Base-by-base conservation (phyloP, 2,888 invertebrate species). In the Agrenia bidenticulata region DNA sequence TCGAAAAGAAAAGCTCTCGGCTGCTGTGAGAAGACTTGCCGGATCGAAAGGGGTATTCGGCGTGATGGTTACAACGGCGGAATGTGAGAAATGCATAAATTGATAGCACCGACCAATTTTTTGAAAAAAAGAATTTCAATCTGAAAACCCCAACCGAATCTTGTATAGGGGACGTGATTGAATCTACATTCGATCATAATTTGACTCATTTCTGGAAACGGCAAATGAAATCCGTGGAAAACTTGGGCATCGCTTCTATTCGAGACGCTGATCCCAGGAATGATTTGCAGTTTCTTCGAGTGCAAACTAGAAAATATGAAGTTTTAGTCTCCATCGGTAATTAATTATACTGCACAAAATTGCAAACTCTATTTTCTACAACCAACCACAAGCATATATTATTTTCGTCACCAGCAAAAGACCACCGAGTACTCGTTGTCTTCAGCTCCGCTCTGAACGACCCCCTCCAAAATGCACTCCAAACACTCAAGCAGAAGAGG, bases 221-320 rank as follows among this genome's bases (percentile, higher is more conserved):
- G 27, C 65, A 68, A 60, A 63, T 68, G 63, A 64, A 60, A 24
- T 17, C 55, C 15, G 63, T 68, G 7, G 68, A 68, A 55, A 42
- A 63, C 13, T 63, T 68, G 27, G 68, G 65, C 23, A 57, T 56
- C 11, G 64, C 68, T n/a, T 59, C 60, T 17, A 51, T 68, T 41
- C 68, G 68, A 11, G 63, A 68, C 41, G 51, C 65, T 5, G 68
- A 68, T 60, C 68, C 68, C 2, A 39, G 60, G 24, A 68, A 68
- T 63, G 65, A 68, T n/a, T 45, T 68, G 9, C 62, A 68, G 21
- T 68, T 68, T 63, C 56, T 68, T 15, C 62, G 68, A 32, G 60
- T 68, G 11, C 65, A 68, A 42, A 64, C 64, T 5, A 50, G 7
- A 19, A 61, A 64, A n/a, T 68, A 23, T 68, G 68, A 68, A 53